phyloP scores from a whole-genome alignment of 2,888 invertebrate species.

The Anticlea derivata region DNA sequence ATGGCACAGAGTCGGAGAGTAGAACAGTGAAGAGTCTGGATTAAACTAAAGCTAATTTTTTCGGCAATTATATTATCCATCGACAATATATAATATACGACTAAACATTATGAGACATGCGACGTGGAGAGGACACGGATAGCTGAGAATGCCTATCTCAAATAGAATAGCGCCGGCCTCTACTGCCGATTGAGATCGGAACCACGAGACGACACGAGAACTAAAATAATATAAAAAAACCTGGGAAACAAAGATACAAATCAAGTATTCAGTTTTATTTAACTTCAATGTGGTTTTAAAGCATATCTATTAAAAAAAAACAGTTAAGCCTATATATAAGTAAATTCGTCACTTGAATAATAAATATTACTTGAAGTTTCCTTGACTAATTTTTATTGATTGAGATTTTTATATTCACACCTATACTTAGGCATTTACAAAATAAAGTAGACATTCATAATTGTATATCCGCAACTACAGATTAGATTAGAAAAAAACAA shows the following conservation, averaged over 20 bases:
- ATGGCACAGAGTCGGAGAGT: constrained; percentile 38
- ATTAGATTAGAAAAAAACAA: constrained; percentile 38
- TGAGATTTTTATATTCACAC: constrained; percentile 4
- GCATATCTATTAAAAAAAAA: no score
- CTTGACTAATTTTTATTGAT: neutral
- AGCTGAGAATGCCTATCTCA: neutral
- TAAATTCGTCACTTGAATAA: constrained; percentile 7
- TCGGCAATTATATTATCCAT: constrained; percentile 29
- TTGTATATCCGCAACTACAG: constrained; percentile 6
- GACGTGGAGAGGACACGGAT: neutral
- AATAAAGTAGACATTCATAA: neutral
- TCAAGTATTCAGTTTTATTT: no score
- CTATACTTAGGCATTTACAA: constrained; percentile 1
- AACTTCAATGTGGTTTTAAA: no score
- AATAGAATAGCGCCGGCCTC: neutral
- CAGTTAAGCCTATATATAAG: neutral
- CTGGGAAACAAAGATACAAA: no score
- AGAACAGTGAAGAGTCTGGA: constrained; percentile 34
- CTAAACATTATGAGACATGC: constrained; percentile 11
- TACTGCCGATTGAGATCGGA: no score
- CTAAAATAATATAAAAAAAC: no score
- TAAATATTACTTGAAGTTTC: no score
- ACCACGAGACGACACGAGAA: no score
- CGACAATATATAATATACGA: constrained; percentile 32
- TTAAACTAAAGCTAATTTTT: constrained; percentile 16